phyloP scores from a whole-genome alignment of 2,113 vertebrate genomes.

The Mobula hypostoma region DNA sequence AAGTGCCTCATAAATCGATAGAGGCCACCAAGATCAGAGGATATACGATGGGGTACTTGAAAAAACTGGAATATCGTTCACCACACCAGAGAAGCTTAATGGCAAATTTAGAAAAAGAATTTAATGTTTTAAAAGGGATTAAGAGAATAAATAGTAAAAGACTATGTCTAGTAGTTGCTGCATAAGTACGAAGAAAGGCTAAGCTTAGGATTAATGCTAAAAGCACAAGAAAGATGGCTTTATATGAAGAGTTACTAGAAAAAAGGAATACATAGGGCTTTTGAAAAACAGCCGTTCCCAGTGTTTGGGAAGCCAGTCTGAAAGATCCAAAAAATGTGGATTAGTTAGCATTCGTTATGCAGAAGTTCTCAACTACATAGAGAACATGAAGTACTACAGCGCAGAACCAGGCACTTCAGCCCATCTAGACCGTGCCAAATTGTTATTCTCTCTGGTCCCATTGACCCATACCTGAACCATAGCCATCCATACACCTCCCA shows the following conservation, averaged over 20 bases:
- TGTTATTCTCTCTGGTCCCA: too few species aligned
- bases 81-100: neutral
- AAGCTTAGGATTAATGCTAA: constrained; percentile 10
- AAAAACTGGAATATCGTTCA: neutral
- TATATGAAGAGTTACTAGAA: neutral
- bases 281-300: neutral
- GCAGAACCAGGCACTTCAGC: too few species aligned
- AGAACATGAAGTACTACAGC: too few species aligned
- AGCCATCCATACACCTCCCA: too few species aligned
- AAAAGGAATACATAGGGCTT: neutral
- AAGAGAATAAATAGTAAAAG: neutral
- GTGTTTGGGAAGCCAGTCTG: neutral
- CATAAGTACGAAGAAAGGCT: neutral
- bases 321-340: neutral
- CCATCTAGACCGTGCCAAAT: too few species aligned
- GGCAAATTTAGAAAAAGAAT: neutral
- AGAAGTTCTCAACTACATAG: neutral
- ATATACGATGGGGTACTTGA: neutral
- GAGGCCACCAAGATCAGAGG: neutral
- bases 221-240: neutral
- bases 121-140: neutral
- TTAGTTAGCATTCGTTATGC: neutral
- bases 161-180: neutral
- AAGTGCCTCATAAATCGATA: neutral
- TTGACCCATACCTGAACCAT: too few species aligned